Base-by-base conservation (phyloP, 2,888 invertebrate genomes). In the Gibbula magus region DNA sequence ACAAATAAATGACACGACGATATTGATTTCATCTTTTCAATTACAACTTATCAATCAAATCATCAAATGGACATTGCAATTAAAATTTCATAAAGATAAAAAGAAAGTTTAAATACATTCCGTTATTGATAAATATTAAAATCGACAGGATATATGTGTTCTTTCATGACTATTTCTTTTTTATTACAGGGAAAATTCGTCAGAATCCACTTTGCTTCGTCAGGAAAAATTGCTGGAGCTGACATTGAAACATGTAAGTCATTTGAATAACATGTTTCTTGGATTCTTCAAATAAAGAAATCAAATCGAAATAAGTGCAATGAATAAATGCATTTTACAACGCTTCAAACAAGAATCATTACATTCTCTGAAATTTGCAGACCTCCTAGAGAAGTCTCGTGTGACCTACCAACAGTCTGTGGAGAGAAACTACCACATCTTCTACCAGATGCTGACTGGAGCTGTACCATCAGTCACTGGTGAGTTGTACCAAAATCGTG, bases 391-490 rank as follows among this genome's bases (percentile, higher is more conserved):
- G 95, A 99, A 99, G 95, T 99, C 99, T 94, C 98, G 99, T 96
- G 99, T 99, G 95, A 99, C 99, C 95, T 99, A 98, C 93, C 99
- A 99, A 94, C 99, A 99, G 93, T 88, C 91, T 45, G 93, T 97
- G n/a, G 99, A 99, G 94, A 96, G 99, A 94, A 99, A 99, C 90
- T 99, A 99, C 96, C 99, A 99, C 94, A 99, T 99, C 94, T 99
- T 99, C 97, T 99, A 99, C 96, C 99, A 99, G 94, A 96, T 99
- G 35, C 84, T 91, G 80, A 90, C 91, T 20, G 86, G 87, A 77
- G 89, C 89, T 35, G 84, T 88, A 75, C 87, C 89, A 7, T 81
- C 83, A 18, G 35, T 84, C 67, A 84, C 86, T 78, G 90, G 90
- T 90, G 83, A 80, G 77, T 29, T n/a, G n/a, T n/a, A n/a, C n/a